phyloP scores from a whole-genome alignment of 2,888 invertebrate genomes.

The Leptinotarsa juncta region DNA sequence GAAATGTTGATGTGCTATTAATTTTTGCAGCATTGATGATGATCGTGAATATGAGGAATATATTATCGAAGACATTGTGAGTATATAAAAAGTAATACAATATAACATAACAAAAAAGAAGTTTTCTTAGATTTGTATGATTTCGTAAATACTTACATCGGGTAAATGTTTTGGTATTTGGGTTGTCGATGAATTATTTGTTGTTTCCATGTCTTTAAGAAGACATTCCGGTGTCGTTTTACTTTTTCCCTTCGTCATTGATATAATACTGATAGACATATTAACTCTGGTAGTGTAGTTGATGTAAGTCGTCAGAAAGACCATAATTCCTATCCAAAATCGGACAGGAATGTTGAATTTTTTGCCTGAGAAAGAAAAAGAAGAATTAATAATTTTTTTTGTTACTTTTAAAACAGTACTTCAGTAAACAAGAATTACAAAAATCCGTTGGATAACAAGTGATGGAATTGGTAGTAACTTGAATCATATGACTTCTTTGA shows the following conservation, averaged over 20 bases:
- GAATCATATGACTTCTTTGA: no score
- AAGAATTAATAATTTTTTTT: neutral
- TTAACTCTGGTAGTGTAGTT: constrained; percentile 79
- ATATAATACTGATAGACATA: constrained; percentile 77
- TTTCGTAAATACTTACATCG: constrained; percentile 32
- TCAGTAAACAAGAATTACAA: neutral
- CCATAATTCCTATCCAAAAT: constrained; percentile 72
- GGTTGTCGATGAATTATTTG: neutral
- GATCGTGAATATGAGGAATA: no score
- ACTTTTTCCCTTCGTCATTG: constrained; percentile 69
- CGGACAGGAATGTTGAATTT: constrained; percentile 46
- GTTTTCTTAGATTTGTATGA: no score
- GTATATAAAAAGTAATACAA: no score
- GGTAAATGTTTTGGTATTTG: constrained; percentile 16
- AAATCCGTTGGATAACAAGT: neutral
- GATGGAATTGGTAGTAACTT: no score
- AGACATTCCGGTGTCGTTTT: constrained; percentile 46
- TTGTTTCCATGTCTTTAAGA: constrained; percentile 18
- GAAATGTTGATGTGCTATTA: no score
- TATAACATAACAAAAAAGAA: no score
- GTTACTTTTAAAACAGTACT: neutral
- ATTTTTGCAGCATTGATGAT: no score
- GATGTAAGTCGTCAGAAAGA: constrained; percentile 77
- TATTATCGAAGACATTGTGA: no score
- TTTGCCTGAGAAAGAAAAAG: constrained; percentile 39